Conservation (phyloP, 2,113 vertebrate species). For the Chaetops frenatus region DNA sequence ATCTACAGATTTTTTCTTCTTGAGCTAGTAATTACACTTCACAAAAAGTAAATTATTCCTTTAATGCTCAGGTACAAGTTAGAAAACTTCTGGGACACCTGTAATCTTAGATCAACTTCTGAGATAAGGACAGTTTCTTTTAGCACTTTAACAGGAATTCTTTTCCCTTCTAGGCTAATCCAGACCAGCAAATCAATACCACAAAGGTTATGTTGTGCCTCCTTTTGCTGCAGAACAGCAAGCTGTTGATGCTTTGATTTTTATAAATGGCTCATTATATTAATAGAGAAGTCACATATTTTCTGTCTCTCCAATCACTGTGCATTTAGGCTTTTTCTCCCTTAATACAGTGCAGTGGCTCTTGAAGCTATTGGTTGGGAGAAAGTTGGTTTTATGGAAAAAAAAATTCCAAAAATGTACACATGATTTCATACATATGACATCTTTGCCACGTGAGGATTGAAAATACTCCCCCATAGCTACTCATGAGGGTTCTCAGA, state of each 20-base stretch:
- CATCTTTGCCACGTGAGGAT: not conserved
- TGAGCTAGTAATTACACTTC: not conserved
- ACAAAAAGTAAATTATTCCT: not conserved
- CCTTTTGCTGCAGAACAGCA: not conserved
- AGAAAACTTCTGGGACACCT: not conserved
- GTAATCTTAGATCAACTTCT: not conserved
- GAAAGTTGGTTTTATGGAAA: not conserved
- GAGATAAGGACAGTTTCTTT: not conserved
- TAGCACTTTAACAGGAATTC: not conserved
- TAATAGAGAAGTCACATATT: not conserved
- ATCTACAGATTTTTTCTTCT: not conserved
- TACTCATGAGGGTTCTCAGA: not conserved
- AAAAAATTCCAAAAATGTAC: not conserved
- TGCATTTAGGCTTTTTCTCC: not conserved
- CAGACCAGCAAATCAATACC: not conserved
- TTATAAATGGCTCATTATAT: not conserved
- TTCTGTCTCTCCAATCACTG: not conserved
- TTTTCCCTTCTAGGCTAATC: not conserved
- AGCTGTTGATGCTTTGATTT: not conserved
- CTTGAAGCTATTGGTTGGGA: not conserved
- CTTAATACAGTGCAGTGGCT: not conserved
- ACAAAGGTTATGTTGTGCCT: not conserved
- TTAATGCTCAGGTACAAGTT: not conserved
- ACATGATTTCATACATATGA: constrained; percentile 1
- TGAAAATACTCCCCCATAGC: not conserved